Evolutionary conservation across 2,888 invertebrate species (phyloP), one percentile per base, ranked within the genome.

Genomic region (Tiphia femorata): DNA sequence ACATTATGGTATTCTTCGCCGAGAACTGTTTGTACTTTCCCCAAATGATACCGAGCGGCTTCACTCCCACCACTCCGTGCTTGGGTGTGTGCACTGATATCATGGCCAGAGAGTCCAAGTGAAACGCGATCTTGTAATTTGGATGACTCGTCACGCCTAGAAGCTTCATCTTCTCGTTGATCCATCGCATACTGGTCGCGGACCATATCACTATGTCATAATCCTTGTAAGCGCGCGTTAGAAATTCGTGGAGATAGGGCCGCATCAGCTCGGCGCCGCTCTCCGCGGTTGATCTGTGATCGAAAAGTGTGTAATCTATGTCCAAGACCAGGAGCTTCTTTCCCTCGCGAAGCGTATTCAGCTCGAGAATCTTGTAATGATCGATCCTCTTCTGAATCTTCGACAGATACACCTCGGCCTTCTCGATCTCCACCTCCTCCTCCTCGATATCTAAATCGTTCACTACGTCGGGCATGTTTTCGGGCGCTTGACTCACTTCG

Each of bases 151-250:
- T 87, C 0, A 98, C 96, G 0, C 97, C 97, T 0, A 98, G 86
- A 38, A 97, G 85, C 58, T 92, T 90, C 97, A 98, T 97, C 84
- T 98, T 98, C 76, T 97, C 96, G 73, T 97, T 94, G 38, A 98
- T 97, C 97, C 97, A 98, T 77, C 95, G 96, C 97, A 98, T 97
- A 60, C 94, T 94, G 0, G 98, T 98, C 0, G 98, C 98, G 2
- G 98, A 98, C 98, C 98, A 98, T 67, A 98, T 97, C 0, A 95
- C 97, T 67, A 98, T 97, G 77, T 98, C 98, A 74, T 97, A 98
- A 84, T 96, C 87, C 79, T 91, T 89, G 77, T 96, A 96, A 0
- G 95, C 94, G 0, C 91, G 87, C 1, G 92, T 91, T 0, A 98
- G 86, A 84, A 98, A 98, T 82, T 98, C 97, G 80, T 98, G 98